Percentiles rank a stretch among this genome's conserved stretches.
phyloP scores from a whole-genome alignment of 2,797 vertebrate genomes.

The Anguilla marmorata region DNA sequence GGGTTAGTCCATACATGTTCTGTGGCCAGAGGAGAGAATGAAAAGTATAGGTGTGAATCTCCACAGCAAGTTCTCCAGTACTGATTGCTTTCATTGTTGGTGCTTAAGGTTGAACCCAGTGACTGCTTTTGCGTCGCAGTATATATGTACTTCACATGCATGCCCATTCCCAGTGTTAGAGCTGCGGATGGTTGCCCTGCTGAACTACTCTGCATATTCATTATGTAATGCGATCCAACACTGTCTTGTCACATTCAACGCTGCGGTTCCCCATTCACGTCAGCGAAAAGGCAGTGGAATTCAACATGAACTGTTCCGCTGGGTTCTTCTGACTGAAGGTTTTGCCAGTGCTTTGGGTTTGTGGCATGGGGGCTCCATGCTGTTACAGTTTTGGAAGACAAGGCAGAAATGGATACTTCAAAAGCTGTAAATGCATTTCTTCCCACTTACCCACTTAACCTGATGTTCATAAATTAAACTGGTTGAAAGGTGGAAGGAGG shows the following conservation, averaged over 20 bases:
- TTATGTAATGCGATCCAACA: conserved; percentile 63
- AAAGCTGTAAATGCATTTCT: not conserved
- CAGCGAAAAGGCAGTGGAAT: conserved; percentile 39
- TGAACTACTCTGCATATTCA: conserved; percentile 39
- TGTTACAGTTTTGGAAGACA: conserved; percentile 1
- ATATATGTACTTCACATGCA: conserved; percentile 18
- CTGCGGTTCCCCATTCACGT: conserved; percentile 45
- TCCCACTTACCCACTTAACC: not conserved
- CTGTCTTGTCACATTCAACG: conserved; percentile 54
- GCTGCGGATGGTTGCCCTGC: conserved; percentile 53
- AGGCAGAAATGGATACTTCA: conserved; percentile 8
- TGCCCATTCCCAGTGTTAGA: conserved; percentile 41
- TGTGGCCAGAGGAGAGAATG: conserved; percentile 34
- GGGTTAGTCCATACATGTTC: conserved; percentile 48
- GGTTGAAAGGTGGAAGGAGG: conserved; percentile 26
- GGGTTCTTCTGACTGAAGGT: not conserved
- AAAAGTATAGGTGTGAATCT: conserved; percentile 44
- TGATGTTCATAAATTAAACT: not conserved
- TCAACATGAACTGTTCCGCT: conserved; percentile 11
- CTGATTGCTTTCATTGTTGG: conserved; percentile 42
- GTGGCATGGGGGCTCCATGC: not conserved
- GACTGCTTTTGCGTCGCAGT: conserved; percentile 43
- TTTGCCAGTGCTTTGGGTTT: not conserved
- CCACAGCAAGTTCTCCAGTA: not conserved
- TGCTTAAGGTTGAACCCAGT: conserved; percentile 37